These are phyloP conservation scores for Aurelia aurita complex sp. Pacific DNA, from an alignment of 30 jellyfish, hydroid and myxozoan species.

Conservation along the genomic window DNA sequence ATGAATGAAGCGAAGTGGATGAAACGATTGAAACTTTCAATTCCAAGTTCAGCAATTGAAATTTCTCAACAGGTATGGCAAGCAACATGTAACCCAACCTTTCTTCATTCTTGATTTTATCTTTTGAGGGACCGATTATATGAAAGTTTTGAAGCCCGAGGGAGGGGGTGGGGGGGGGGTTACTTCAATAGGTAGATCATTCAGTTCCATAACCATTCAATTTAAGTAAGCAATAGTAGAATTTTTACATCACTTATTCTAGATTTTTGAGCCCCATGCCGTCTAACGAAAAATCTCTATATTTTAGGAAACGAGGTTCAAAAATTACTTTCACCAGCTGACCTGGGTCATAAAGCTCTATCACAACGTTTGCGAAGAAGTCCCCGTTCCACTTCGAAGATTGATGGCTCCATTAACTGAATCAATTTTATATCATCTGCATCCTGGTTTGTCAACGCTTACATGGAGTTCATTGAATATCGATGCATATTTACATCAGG, in stretches of 20 bases:
- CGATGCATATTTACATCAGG: conserved; percentile 87
- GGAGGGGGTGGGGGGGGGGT: too few species aligned
- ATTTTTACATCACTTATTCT: too few species aligned
- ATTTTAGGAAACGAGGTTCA: conserved; percentile 37
- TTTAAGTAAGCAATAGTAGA: too few species aligned
- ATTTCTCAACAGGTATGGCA: conserved; percentile 53
- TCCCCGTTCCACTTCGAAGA: conserved; percentile 65
- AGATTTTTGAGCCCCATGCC: too few species aligned
- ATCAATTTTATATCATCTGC: conserved; percentile 57
- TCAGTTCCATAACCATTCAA: too few species aligned
- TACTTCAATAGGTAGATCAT: too few species aligned
- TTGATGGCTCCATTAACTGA: conserved; percentile 69
- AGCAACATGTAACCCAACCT: background rate
- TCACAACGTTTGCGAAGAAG: conserved; percentile 49
- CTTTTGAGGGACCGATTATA: background rate
- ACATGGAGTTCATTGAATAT: conserved; percentile 82
- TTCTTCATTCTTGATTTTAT: background rate
- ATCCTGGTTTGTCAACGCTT: conserved; percentile 82
- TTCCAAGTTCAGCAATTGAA: conserved; percentile 58
- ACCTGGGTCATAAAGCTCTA: conserved; percentile 58
- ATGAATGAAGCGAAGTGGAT: conserved; percentile 76
- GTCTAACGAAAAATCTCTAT: background rate
- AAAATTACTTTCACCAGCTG: conserved; percentile 65
- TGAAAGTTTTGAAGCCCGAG: too few species aligned
- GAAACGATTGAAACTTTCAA: conserved; percentile 52